Evolutionary conservation across 2,797 vertebrate genomes (phyloP).

Genomic region (Neopelma chrysocephalum): DNA sequence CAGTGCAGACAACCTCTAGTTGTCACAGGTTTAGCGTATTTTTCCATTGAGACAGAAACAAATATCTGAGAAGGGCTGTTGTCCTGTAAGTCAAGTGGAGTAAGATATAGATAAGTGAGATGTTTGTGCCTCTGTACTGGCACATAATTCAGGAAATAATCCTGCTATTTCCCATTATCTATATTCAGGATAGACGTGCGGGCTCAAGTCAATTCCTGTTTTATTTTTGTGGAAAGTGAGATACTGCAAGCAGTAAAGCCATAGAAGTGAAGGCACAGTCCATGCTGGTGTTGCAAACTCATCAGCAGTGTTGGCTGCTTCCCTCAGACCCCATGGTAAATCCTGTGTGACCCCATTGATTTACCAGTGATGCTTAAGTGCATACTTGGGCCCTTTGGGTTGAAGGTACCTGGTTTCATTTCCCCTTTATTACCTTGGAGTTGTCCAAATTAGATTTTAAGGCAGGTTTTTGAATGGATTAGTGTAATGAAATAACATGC

Average conservation of each 20-base stretch:
- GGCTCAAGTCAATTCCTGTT: background rate
- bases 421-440: background rate
- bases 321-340: background rate
- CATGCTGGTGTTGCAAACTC: accelerated
- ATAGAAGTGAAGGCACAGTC: background rate
- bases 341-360: background rate
- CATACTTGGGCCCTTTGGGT: background rate
- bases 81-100: background rate
- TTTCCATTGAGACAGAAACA: background rate
- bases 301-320: background rate
- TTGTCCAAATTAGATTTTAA: conserved; percentile 13
- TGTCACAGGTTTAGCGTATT: background rate
- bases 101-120: background rate
- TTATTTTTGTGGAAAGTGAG: background rate
- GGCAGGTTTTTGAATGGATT: conserved; percentile 24
- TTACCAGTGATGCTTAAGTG: background rate
- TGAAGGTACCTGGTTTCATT: background rate
- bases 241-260: background rate
- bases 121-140: background rate
- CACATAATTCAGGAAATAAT: background rate
- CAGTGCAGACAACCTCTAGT: background rate
- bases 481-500: background rate
- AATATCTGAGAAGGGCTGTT: background rate
- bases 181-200: accelerated
- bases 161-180: background rate